Evolutionary conservation across 2,888 invertebrate genomes (phyloP).

Genomic region (Poecilobothrus nobilitatus): DNA sequence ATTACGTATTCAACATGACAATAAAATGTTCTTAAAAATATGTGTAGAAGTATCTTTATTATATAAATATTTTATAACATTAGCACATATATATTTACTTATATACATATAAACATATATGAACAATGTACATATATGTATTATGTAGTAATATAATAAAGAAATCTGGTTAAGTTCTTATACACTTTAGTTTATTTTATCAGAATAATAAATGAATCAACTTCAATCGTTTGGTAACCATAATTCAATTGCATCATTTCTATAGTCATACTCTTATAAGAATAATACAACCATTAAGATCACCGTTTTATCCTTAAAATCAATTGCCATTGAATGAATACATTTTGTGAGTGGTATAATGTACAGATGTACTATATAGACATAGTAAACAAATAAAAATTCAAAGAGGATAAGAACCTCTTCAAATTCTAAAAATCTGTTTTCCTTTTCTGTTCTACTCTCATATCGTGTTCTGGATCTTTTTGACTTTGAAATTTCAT

Average conservation of each 20-base stretch:
- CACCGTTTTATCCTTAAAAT: background rate
- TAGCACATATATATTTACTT: too few relatives aligned
- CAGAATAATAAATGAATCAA: constrained; percentile 4
- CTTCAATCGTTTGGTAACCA: background rate
- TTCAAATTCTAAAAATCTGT: background rate
- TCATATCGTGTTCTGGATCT: background rate
- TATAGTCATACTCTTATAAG: background rate
- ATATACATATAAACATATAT: too few relatives aligned
- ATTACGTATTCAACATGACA: background rate
- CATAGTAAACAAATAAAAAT: background rate
- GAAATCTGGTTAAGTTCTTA: background rate
- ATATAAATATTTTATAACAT: too few relatives aligned
- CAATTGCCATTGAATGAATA: background rate
- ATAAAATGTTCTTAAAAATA: background rate
- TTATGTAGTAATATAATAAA: background rate
- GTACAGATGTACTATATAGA: too few relatives aligned
- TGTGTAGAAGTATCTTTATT: too few relatives aligned
- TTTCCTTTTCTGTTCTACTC: too few relatives aligned
- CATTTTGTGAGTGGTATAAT: too few relatives aligned
- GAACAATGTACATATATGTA: too few relatives aligned
- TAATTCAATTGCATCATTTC: constrained; percentile 2
- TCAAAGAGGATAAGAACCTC: background rate
- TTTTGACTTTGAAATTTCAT: background rate
- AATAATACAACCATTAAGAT: background rate
- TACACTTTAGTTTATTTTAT: background rate